Percentiles rank a stretch among this genome's conserved stretches.
phyloP scores from a whole-genome alignment of 2,113 vertebrate species.

The Malurus melanocephalus region DNA sequence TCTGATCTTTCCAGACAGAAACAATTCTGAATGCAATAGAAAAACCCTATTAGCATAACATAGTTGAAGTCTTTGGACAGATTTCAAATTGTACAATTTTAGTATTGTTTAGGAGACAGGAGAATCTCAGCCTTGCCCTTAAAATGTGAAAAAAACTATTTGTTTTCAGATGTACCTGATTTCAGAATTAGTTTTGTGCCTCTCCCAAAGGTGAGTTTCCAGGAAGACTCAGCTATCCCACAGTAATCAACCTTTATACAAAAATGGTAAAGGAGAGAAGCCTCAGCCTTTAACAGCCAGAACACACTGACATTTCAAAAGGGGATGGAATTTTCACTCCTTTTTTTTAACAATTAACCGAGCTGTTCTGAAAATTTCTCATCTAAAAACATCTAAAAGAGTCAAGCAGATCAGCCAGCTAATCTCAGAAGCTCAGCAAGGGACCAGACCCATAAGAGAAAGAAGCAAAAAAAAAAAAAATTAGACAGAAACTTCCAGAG shows the following conservation, averaged over 20 bases:
- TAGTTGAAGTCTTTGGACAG: background rate
- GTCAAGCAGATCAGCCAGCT: background rate
- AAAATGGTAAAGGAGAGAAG: background rate
- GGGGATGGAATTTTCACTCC: background rate
- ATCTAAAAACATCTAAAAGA: background rate
- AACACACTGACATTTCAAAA: background rate
- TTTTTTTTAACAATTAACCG: background rate
- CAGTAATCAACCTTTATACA: background rate
- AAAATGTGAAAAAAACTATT: fast-evolving
- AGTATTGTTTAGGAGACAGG: background rate
- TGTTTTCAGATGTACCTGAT: background rate
- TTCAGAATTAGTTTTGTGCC: background rate
- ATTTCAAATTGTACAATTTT: background rate
- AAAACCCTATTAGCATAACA: fast-evolving
- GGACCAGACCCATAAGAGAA: background rate
- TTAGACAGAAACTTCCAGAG: background rate
- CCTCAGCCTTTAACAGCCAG: background rate
- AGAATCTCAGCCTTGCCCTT: background rate
- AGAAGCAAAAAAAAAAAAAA: background rate
- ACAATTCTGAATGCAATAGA: background rate
- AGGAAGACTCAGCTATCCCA: background rate
- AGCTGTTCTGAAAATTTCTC: background rate
- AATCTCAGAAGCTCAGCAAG: background rate
- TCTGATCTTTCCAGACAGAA: background rate
- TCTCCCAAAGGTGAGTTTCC: background rate